Conservation (phyloP, 2,113 vertebrate genomes). For the Ptychochromis oligacanthus region DNA sequence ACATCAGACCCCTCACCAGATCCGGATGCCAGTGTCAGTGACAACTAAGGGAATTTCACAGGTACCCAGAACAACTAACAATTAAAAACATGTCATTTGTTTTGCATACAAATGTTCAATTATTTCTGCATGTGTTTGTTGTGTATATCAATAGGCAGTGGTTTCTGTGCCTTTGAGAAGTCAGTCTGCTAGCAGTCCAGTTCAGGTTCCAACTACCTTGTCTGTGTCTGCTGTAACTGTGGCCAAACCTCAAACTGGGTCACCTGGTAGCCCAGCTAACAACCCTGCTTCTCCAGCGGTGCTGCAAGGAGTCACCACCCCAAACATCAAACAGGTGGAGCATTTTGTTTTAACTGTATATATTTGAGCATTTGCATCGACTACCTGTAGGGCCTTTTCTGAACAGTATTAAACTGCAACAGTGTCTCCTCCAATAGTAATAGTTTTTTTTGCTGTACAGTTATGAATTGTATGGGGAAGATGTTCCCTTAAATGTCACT, state of each 20-base stretch:
- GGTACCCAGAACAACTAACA: conserved; percentile 73
- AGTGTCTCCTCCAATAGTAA: neutral
- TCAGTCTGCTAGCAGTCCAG: conserved; percentile 78
- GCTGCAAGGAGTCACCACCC: conserved; percentile 87
- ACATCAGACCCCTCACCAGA: conserved; percentile 86
- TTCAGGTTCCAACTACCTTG: conserved; percentile 82
- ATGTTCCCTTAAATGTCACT: neutral
- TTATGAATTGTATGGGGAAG: neutral
- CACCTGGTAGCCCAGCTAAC: conserved; percentile 81
- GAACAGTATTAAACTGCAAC: neutral
- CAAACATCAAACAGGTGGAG: conserved; percentile 94
- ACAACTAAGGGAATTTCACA: conserved; percentile 88
- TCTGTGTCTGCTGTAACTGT: conserved; percentile 84
- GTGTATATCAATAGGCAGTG: conserved; percentile 76
- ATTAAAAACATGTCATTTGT: neutral
- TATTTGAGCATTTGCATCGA: neutral
- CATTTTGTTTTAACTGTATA: neutral
- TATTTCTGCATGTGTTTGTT: neutral
- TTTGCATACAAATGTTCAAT: neutral
- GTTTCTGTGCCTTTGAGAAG: conserved; percentile 90
- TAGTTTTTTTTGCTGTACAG: neutral
- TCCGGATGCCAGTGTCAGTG: conserved; percentile 87
- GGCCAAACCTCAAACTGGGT: conserved; percentile 83
- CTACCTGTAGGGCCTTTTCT: neutral
- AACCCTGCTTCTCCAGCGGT: conserved; percentile 82